These are phyloP conservation scores for Pseudoatta argentina DNA, from an alignment of 1,140 invertebrate genomes.

Conservation along the genomic window DNA sequence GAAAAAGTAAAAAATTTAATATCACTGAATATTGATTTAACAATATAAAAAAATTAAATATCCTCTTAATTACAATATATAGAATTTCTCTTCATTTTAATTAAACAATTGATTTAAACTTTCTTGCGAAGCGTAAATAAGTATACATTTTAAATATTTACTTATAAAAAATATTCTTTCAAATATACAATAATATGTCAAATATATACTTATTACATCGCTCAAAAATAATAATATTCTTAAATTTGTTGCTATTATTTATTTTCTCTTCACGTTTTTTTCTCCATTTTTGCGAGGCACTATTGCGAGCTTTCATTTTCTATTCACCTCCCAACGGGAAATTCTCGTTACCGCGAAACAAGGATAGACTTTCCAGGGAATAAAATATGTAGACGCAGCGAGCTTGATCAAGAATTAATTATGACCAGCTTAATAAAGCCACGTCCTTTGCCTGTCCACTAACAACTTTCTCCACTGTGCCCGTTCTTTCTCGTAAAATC, in stretches of 20 bases:
- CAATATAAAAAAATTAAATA: no score
- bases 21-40: neutral
- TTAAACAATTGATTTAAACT: neutral
- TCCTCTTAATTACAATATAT: no score
- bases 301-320: constrained; percentile 14
- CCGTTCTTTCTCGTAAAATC: constrained; percentile 11
- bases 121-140: neutral
- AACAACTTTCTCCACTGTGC: neutral
- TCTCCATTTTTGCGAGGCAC: neutral
- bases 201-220: neutral
- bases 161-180: constrained; percentile 2
- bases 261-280: neutral
- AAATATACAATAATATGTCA: neutral
- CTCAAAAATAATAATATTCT: constrained; percentile 13
- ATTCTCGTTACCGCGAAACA: constrained; percentile 66
- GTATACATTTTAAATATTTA: neutral
- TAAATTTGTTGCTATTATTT: neutral
- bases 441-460: constrained; percentile 59
- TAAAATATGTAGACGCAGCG: constrained; percentile 66
- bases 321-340: constrained; percentile 31
- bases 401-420: constrained; percentile 66
- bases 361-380: constrained; percentile 65
- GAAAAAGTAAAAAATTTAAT: neutral
- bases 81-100: neutral
- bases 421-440: constrained; percentile 49